A percentile compares a stretch with the other conserved stretches of the same genome.
Conservation (phyloP, 1,140 invertebrate genomes). For the Papilio glaucus region DNA sequence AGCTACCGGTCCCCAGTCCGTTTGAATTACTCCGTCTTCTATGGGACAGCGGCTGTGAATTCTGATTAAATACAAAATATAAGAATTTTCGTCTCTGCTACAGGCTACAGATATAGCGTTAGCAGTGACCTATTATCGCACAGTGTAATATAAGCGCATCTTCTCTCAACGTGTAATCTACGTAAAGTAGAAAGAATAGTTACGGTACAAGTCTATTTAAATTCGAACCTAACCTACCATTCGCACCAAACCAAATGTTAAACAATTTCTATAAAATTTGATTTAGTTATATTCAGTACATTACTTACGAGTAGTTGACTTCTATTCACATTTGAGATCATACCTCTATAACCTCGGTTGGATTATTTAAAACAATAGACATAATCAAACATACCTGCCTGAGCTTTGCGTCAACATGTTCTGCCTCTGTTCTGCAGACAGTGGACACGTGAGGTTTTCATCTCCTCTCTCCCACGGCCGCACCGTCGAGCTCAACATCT, state of each 20-base stretch:
- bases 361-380: neutral
- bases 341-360: neutral
- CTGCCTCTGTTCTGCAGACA: conserved; percentile 62
- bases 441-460: conserved; percentile 79
- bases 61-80: conserved; percentile 49
- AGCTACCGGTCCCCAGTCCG: conserved; percentile 84
- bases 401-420: conserved; percentile 54
- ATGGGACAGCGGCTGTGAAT: conserved; percentile 83
- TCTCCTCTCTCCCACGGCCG: conserved; percentile 81
- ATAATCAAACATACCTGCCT: conserved; percentile 55
- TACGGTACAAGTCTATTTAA: too few species aligned
- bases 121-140: neutral
- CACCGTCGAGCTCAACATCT: conserved; percentile 85
- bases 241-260: too few species aligned
- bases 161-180: too few species aligned
- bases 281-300: too few species aligned
- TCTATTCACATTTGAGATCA: neutral
- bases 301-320: neutral
- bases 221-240: too few species aligned
- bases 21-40: conserved; percentile 85
- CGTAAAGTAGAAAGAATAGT: too few species aligned
- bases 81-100: neutral
- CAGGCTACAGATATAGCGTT: too few species aligned
- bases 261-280: too few species aligned
- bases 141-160: too few species aligned